These are phyloP conservation scores for Sebastolobus altivelis DNA, from an alignment of 2,797 vertebrate species.

Conservation along the genomic window DNA sequence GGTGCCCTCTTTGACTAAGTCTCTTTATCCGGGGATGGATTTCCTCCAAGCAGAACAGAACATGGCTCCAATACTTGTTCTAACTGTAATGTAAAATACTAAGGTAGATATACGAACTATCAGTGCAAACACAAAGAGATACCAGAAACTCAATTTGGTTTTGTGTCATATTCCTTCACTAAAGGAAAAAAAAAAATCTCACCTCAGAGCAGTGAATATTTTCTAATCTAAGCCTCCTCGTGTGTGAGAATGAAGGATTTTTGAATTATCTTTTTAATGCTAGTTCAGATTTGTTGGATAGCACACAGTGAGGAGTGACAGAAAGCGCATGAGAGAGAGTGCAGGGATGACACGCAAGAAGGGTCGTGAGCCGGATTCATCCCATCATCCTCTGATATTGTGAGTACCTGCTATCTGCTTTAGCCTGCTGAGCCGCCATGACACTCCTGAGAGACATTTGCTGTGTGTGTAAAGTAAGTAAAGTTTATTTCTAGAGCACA, in stretches of 20 bases:
- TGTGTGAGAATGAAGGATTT: constrained; percentile 3
- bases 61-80: background rate
- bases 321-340: background rate
- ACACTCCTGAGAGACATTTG: constrained; percentile 25
- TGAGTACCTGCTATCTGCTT: constrained; percentile 53
- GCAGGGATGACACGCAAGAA: constrained; percentile 43
- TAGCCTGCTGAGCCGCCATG: constrained; percentile 41
- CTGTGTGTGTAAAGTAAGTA: background rate
- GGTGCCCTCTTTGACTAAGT: background rate
- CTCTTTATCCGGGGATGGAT: constrained; percentile 8
- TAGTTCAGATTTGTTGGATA: constrained; percentile 8
- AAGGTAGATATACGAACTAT: background rate
- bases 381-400: constrained; percentile 52
- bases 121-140: constrained; percentile 7
- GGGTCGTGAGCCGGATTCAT: constrained; percentile 48
- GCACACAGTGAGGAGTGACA: constrained; percentile 12
- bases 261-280: constrained; percentile 1
- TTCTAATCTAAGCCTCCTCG: constrained; percentile 8
- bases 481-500: background rate
- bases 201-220: background rate
- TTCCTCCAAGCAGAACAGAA: background rate
- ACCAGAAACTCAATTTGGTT: background rate
- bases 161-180: background rate
- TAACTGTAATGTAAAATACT: background rate
- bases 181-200: background rate